These are phyloP conservation scores for Ptilorrhoa leucosticta DNA, from an alignment of 2,113 vertebrate species.

Conservation along the genomic window DNA sequence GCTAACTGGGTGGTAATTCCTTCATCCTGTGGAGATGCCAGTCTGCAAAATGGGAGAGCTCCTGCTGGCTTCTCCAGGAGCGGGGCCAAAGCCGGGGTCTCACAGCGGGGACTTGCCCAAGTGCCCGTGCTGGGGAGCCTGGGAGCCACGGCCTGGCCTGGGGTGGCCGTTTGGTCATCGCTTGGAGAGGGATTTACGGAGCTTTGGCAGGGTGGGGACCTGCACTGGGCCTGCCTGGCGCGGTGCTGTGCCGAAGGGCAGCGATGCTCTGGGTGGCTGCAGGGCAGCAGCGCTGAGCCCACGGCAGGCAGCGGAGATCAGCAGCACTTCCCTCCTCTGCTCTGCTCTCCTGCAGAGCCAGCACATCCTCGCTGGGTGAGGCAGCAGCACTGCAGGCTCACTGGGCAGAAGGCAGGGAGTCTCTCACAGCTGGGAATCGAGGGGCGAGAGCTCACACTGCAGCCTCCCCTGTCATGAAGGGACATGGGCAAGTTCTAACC, in stretches of 20 bases:
- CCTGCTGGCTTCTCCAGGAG: neutral
- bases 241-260: rapidly evolving
- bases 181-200: rapidly evolving
- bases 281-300: neutral
- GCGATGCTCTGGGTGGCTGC: neutral
- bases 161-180: rapidly evolving
- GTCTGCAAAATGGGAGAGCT: neutral
- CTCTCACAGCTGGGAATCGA: neutral
- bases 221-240: rapidly evolving
- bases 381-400: neutral
- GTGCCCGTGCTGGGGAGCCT: neutral
- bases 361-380: neutral
- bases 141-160: neutral
- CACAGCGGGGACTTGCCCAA: rapidly evolving
- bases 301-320: neutral
- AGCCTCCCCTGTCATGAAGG: neutral
- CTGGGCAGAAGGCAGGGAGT: neutral
- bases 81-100: neutral
- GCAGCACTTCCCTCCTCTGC: neutral
- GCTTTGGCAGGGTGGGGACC: neutral
- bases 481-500: slow-evolving; percentile 3
- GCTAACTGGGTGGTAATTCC: rapidly evolving
- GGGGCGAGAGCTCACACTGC: neutral
- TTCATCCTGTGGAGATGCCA: neutral
- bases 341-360: neutral